These are phyloP conservation scores for Euplexia lucipara DNA, from an alignment of 2,888 invertebrate genomes.

Conservation along the genomic window DNA sequence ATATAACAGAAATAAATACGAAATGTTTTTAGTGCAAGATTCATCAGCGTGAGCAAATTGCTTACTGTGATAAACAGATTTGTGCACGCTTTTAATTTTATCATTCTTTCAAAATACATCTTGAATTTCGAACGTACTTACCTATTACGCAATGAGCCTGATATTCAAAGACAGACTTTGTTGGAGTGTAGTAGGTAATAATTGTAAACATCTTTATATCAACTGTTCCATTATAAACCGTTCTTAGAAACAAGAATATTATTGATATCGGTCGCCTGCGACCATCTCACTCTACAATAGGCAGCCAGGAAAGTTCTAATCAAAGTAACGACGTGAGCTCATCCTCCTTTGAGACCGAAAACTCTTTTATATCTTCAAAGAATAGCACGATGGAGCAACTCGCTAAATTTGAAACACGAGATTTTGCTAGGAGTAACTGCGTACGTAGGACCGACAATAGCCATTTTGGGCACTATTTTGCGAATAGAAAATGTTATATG, in stretches of 20 bases:
- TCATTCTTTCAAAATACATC: no score
- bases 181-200: no score
- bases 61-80: no score
- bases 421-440: conserved; percentile 60
- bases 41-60: no score
- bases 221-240: not conserved
- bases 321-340: conserved; percentile 81
- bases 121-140: no score
- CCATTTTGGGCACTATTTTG: conserved; percentile 16
- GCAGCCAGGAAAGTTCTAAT: conserved; percentile 77
- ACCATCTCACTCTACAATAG: conserved; percentile 41
- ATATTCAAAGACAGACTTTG: no score
- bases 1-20: not conserved
- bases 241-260: conserved; percentile 7
- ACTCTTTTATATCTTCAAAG: conserved; percentile 79
- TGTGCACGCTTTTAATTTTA: no score
- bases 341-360: conserved; percentile 80
- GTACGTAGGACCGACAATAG: not conserved
- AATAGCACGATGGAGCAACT: conserved; percentile 63
- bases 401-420: conserved; percentile 71
- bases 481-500: not conserved
- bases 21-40: no score
- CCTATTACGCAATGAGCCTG: no score
- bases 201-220: no score
- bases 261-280: conserved; percentile 1